Conservation (phyloP, 2,888 invertebrate species). For the Caenorhabditis sp. region DNA sequence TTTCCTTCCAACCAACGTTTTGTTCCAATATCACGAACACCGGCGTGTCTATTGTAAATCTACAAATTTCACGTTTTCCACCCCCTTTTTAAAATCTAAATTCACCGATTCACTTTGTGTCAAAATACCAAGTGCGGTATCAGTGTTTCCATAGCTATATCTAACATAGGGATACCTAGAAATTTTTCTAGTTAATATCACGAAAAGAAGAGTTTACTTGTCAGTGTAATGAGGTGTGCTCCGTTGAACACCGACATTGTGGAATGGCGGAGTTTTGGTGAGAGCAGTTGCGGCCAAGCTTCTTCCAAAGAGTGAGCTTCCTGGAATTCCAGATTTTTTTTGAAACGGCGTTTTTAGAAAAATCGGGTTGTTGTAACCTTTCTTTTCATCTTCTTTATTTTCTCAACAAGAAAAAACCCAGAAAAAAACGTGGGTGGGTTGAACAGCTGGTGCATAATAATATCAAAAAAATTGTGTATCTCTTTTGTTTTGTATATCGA, state of each 20-base stretch:
- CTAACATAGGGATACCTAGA: slow-evolving; percentile 64
- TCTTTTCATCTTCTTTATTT: not conserved
- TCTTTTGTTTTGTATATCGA: slow-evolving; percentile 3
- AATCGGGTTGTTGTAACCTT: not conserved
- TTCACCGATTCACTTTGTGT: slow-evolving; percentile 66
- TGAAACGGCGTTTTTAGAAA: not conserved
- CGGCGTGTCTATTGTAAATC: slow-evolving; percentile 53
- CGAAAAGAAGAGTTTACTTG: slow-evolving; percentile 51
- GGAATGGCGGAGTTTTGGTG: slow-evolving; percentile 64
- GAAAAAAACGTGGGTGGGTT: slow-evolving; percentile 18
- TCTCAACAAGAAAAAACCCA: slow-evolving; percentile 5
- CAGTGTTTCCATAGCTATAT: slow-evolving; percentile 58
- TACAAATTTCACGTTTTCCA: slow-evolving; percentile 13
- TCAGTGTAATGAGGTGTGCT: slow-evolving; percentile 66
- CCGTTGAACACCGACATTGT: slow-evolving; percentile 68
- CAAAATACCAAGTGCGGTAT: slow-evolving; percentile 59
- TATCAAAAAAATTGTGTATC: slow-evolving; percentile 14
- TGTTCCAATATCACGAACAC: slow-evolving; percentile 67
- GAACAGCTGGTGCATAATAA: slow-evolving; percentile 29
- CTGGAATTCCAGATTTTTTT: slow-evolving; percentile 43
- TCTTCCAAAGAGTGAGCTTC: slow-evolving; percentile 66
- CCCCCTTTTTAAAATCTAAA: slow-evolving; percentile 1
- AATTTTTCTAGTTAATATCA: slow-evolving; percentile 57
- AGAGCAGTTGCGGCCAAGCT: slow-evolving; percentile 62
- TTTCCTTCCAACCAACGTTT: slow-evolving; percentile 69